phyloP scores from a whole-genome alignment of 2,888 invertebrate genomes.

The Dynastes hyllus region DNA sequence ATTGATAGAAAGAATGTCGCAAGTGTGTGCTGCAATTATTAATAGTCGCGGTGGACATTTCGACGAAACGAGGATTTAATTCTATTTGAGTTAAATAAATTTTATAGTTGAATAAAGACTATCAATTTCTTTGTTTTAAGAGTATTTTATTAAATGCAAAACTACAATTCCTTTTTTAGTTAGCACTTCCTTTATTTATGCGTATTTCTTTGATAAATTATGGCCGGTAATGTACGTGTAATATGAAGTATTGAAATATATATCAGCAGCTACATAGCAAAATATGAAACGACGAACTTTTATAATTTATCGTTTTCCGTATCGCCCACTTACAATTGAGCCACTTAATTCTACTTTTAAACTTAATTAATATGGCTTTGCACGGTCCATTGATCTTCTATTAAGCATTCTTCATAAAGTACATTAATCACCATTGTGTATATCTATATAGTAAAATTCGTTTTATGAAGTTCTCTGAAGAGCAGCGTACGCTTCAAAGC shows the following conservation, averaged over 20 bases:
- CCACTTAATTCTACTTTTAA: slow-evolving; percentile 32
- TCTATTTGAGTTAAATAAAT: too few relatives aligned
- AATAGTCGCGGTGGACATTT: too few relatives aligned
- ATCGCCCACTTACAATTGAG: background rate
- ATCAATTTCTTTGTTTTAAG: too few relatives aligned
- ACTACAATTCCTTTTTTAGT: too few relatives aligned
- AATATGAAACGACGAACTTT: slow-evolving; percentile 7
- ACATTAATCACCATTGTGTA: slow-evolving; percentile 18
- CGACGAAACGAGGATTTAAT: too few relatives aligned
- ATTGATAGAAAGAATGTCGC: too few relatives aligned
- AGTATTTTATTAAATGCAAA: too few relatives aligned
- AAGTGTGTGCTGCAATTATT: too few relatives aligned
- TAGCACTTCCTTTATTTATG: too few relatives aligned
- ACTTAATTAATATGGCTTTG: slow-evolving; percentile 24
- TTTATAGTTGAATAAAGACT: too few relatives aligned
- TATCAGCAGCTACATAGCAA: background rate
- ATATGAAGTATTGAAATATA: background rate
- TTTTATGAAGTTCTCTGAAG: slow-evolving; percentile 4
- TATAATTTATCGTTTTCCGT: slow-evolving; percentile 16
- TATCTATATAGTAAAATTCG: slow-evolving; percentile 7
- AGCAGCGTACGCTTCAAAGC: slow-evolving; percentile 5
- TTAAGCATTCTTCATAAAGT: slow-evolving; percentile 20
- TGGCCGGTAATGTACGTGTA: too few relatives aligned
- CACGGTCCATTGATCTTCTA: slow-evolving; percentile 30
- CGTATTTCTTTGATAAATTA: too few relatives aligned